Evolutionary conservation across 2,113 vertebrate genomes (phyloP).

Genomic region (Aldabrachelys gigantea): DNA sequence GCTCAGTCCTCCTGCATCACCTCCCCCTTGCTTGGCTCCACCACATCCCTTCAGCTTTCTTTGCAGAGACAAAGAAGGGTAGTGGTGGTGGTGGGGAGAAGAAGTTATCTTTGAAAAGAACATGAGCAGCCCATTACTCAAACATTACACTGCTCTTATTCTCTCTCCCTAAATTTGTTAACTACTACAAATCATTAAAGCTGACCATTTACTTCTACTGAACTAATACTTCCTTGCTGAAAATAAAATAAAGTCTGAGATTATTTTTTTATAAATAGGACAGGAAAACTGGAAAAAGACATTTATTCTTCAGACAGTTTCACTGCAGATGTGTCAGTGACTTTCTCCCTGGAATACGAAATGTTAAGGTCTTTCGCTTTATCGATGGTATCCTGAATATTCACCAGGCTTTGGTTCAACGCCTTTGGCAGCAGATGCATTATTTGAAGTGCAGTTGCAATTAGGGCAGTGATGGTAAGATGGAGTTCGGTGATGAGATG

Average conservation of each 20-base stretch:
- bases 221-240: background rate
- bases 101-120: background rate
- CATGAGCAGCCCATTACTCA: background rate
- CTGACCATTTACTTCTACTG: background rate
- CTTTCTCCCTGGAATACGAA: fast-evolving
- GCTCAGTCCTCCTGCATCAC: background rate
- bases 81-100: too few species aligned
- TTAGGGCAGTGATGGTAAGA: background rate
- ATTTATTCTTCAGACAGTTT: background rate
- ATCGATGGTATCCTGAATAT: slow-evolving; percentile 9
- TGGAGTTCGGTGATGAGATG: background rate
- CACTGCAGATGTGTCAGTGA: background rate
- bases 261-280: background rate
- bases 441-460: background rate
- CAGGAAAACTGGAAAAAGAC: background rate
- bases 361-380: background rate
- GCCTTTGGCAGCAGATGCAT: background rate
- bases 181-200: background rate
- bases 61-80: background rate
- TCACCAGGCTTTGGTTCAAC: background rate
- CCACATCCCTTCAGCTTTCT: background rate
- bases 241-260: background rate
- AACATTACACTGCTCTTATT: background rate
- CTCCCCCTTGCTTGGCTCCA: background rate
- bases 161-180: background rate